Evolutionary conservation across 2,113 vertebrate species (phyloP).

Genomic region (Cettia cetti): DNA sequence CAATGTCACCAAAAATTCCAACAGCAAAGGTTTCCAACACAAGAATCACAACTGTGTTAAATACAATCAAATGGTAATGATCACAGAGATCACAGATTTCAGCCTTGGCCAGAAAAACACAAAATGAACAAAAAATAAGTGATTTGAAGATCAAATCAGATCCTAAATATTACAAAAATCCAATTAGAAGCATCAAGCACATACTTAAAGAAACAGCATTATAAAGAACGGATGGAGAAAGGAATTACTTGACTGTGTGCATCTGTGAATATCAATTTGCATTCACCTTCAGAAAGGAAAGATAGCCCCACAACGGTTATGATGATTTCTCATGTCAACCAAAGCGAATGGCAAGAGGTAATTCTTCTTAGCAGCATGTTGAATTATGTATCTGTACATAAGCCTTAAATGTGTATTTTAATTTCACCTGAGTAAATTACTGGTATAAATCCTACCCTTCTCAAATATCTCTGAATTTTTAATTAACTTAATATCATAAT

Average conservation of each 20-base stretch:
- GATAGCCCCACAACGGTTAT: not conserved
- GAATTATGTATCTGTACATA: slow-evolving; percentile 41
- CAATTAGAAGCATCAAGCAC: not conserved
- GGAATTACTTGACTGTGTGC: not conserved
- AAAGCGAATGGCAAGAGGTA: not conserved
- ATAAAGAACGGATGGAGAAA: not conserved
- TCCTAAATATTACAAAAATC: not conserved
- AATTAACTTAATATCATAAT: slow-evolving; percentile 29
- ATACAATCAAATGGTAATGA: not conserved
- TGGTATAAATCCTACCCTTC: slow-evolving; percentile 8
- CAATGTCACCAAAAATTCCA: not conserved
- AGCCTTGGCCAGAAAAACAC: not conserved
- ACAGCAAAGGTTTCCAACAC: not conserved
- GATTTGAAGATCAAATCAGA: not conserved
- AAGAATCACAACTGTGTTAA: not conserved
- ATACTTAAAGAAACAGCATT: not conserved
- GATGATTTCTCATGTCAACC: not conserved
- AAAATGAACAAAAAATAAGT: not conserved
- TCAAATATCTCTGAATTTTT: slow-evolving; percentile 18
- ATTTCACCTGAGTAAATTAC: slow-evolving; percentile 39
- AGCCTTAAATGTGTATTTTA: slow-evolving; percentile 19
- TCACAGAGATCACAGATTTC: not conserved
- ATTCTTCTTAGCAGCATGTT: not conserved
- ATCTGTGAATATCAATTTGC: not conserved
- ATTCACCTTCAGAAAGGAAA: not conserved